These are phyloP conservation scores for Nasua narica DNA, from an alignment of 2,797 vertebrate genomes.

Conservation along the genomic window DNA sequence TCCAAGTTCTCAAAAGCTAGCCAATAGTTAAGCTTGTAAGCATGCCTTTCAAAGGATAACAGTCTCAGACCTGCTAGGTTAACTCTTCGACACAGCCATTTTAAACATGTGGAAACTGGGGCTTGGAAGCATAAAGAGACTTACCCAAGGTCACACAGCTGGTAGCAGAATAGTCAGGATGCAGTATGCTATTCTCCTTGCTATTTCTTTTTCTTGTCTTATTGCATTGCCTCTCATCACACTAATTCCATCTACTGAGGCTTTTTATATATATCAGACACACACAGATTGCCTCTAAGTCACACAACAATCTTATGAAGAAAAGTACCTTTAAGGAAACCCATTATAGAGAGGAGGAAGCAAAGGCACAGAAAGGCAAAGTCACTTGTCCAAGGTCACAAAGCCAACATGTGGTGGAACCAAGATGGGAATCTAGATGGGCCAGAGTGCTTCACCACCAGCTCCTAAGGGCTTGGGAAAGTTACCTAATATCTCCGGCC, in stretches of 20 bases:
- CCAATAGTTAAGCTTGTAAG: background rate
- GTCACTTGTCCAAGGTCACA: background rate
- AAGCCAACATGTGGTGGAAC: background rate
- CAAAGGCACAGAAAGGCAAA: background rate
- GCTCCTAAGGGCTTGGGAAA: background rate
- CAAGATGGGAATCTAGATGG: background rate
- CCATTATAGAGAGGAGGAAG: background rate
- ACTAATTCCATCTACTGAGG: background rate
- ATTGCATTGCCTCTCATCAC: background rate
- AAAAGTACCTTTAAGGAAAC: background rate
- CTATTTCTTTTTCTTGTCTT: background rate
- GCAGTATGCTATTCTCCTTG: background rate
- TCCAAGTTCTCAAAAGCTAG: background rate
- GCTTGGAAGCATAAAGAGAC: background rate
- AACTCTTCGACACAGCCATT: background rate
- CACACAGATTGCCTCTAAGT: background rate
- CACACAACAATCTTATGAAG: background rate
- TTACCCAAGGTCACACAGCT: background rate
- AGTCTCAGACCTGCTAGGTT: background rate
- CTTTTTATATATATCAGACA: background rate
- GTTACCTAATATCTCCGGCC: background rate
- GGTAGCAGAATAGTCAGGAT: background rate
- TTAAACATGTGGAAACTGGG: background rate
- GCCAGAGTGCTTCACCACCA: background rate
- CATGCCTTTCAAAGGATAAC: background rate